Evolutionary conservation across 2,797 vertebrate genomes (phyloP).

Genomic region (Hylomyscus alleni): DNA sequence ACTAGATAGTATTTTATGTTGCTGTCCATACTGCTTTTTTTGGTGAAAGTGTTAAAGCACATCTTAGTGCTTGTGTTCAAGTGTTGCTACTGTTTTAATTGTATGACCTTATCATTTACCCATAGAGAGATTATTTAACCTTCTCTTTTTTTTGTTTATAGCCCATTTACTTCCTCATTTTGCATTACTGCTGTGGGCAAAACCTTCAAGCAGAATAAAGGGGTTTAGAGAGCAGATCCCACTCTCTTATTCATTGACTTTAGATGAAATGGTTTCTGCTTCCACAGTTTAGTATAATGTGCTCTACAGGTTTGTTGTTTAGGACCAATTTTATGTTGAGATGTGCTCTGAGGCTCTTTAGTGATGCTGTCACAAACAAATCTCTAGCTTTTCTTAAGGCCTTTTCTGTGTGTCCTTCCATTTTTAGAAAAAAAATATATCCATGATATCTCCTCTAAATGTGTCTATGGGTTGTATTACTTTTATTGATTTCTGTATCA

Average conservation of each 20-base stretch:
- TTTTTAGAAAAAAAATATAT: not conserved
- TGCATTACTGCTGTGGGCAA: not conserved
- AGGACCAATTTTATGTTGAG: not conserved
- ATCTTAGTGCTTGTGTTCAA: not conserved
- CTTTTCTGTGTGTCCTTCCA: not conserved
- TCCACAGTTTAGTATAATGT: not conserved
- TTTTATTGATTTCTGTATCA: not conserved
- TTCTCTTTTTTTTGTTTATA: not conserved
- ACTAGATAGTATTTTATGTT: not conserved
- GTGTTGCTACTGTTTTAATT: not conserved
- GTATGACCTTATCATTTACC: not conserved
- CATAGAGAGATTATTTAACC: not conserved
- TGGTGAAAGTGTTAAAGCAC: not conserved
- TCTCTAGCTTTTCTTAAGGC: not conserved
- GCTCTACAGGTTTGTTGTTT: not conserved
- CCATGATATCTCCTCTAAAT: not conserved
- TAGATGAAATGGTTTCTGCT: not conserved
- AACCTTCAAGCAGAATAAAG: not conserved
- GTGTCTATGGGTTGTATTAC: not conserved
- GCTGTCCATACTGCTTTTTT: not conserved
- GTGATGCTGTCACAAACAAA: not conserved
- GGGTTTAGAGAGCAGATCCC: not conserved
- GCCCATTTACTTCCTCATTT: not conserved
- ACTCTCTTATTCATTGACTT: not conserved
- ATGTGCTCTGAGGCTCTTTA: not conserved